Evolutionary conservation across 2,888 invertebrate genomes (phyloP), one percentile per base, ranked within the genome.

Genomic region (Drosophila sordidula): DNA sequence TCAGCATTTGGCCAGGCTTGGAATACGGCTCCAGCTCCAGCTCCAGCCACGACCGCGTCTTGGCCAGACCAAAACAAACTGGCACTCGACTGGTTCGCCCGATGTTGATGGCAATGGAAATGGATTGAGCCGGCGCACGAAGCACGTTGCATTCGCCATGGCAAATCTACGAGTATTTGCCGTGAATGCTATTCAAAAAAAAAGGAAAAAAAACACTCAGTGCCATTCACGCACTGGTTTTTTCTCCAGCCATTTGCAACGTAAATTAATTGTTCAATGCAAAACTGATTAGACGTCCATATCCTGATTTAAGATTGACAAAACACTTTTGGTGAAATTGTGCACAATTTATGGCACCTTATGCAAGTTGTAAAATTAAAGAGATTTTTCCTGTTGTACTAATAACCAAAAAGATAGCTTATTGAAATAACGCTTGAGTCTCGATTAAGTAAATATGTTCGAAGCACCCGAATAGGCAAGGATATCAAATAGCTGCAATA

Each of bases 1-100:
- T 85, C 88, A 83, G 77, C 83, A 85, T 78, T 73, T 78, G 82
- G 83, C 57, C 75, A 75, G 67, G 44, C 52, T 55, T 51, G 42
- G 14, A 61, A 46, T n/a, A 49, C 26, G 56, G 61, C 66, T 32
- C 34, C 54, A 50, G 58, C 73, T 32, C 22, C 26, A 61, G 61
- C 66, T 38, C 34, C 54, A 50, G 54, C 73, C 34, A 34, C 39
- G n/a, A 12, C 25, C 39, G 4, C 32, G 32, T 22, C 58, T 51
- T 56, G 72, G 54, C 64, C 55, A 32, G 46, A 38, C 72, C 77
- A 76, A 75, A 80, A 79, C 69, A 69, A 76, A 84, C 80, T 69
- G 67, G 65, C 79, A 70, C 73, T 69, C 69, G 67, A 67, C 76
- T 64, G 64, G 65, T 57, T 64, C 41, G 59, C 0, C 42, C 52